Evolutionary conservation across 2,113 vertebrate species (phyloP), one percentile per base, ranked within the genome.

Genomic region (Zosterops borbonicus): DNA sequence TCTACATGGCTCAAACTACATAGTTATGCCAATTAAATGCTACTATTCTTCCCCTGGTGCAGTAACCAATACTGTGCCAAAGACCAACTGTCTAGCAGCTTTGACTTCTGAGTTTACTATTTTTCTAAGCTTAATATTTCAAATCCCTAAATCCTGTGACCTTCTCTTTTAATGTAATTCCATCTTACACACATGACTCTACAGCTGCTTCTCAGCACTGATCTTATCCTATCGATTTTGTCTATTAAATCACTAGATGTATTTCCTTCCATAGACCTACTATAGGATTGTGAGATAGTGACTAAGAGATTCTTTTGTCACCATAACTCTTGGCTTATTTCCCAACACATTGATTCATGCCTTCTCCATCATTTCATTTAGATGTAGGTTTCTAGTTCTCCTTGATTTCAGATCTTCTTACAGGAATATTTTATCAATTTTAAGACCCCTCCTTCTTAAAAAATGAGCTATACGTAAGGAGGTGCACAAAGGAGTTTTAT

Each of bases 61-160:
- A 77, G 49, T 63, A 77, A 91, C 52, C 6, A 3, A 47, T 46
- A 62, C 52, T 5, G 4, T 77, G 29, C 63, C 55, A 49, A 46
- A 74, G 25, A 60, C 2, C 3, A 9, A 56, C 27, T 24, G 12
- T 41, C 82, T 59, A 50, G 46, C 33, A 93, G 47, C 37, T 87
- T 73, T 50, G 55, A 74, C 55, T 94, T 74, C 31, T 6, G 29
- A 59, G 14, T 74, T 59, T 44, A 42, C 14, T 77, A 12, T 77
- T 93, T 83, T 94, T 80, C 71, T 74, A 63, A 92, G 28, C 10
- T 93, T 91, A 79, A 63, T 90, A 80, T 88, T 87, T 22, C n/a
- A 80, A 83, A 85, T 90, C 78, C 59, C 90, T 90, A 91, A 83
- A 80, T 90, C 42, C 46, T 67, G 29, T 11, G 67, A 80, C 47